A percentile compares a stretch with the other conserved stretches of the same genome.
These are phyloP conservation scores for Phlogophora meticulosa DNA, from an alignment of 2,888 invertebrate genomes.

Conservation along the genomic window DNA sequence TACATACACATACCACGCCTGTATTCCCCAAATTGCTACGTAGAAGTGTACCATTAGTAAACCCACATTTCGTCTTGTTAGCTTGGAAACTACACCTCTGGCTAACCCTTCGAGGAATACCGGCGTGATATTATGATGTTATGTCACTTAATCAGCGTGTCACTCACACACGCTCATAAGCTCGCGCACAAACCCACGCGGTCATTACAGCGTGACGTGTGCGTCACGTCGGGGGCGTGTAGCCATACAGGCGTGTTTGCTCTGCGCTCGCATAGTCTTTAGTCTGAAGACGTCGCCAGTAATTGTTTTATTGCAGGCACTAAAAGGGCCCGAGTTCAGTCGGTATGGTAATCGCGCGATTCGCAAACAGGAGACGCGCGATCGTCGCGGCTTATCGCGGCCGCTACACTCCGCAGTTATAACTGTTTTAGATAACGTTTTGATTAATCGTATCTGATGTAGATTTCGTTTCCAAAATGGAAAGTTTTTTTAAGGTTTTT, in stretches of 20 bases:
- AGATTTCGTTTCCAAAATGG: slow-evolving; percentile 10
- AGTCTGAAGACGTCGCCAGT: slow-evolving; percentile 58
- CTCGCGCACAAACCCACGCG: slow-evolving; percentile 9
- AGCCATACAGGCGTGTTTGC: slow-evolving; percentile 40
- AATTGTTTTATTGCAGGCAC: slow-evolving; percentile 70
- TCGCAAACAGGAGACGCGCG: slow-evolving; percentile 74
- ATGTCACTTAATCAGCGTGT: too few relatives aligned
- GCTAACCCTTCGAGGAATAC: too few relatives aligned
- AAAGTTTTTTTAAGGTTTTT: background rate
- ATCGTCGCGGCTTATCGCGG: slow-evolving; percentile 63
- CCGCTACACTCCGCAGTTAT: slow-evolving; percentile 53
- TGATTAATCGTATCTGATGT: slow-evolving; percentile 56
- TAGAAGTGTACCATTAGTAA: too few relatives aligned
- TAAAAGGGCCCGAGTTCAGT: slow-evolving; percentile 66
- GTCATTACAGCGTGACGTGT: slow-evolving; percentile 41
- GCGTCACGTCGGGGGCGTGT: background rate
- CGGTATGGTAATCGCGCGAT: slow-evolving; percentile 74
- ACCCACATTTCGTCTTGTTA: too few relatives aligned
- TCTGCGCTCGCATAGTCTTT: slow-evolving; percentile 55
- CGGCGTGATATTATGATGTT: too few relatives aligned
- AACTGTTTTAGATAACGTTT: slow-evolving; percentile 62
- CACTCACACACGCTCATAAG: background rate
- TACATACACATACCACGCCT: too few relatives aligned
- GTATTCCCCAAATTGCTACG: too few relatives aligned
- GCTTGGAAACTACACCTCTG: too few relatives aligned